Conservation (phyloP, 1,140 invertebrate genomes). For the Zelostemma sp. region DNA sequence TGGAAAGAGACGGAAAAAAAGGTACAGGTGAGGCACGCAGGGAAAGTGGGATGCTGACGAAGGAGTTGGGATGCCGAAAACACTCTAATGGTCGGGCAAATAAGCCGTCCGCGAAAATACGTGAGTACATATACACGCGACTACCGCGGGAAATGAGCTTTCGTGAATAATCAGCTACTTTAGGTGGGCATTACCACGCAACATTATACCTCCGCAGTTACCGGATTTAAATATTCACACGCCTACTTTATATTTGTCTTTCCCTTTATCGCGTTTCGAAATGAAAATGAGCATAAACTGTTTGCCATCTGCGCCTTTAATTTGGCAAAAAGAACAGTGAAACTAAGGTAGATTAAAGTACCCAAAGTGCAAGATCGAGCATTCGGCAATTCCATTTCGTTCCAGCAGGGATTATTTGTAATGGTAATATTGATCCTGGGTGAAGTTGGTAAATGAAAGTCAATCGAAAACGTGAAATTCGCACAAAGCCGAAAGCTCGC, state of each 20-base stretch:
- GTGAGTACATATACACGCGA: constrained; percentile 5
- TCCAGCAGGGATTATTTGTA: too few relatives aligned
- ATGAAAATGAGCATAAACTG: not conserved
- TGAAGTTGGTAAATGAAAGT: constrained; percentile 19
- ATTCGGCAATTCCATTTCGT: too few relatives aligned
- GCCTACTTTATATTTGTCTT: not conserved
- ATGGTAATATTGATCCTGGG: constrained; percentile 11
- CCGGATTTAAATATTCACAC: not conserved
- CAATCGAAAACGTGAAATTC: constrained; percentile 24
- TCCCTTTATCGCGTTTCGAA: not conserved
- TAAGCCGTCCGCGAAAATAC: constrained; percentile 33
- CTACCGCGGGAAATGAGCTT: constrained; percentile 16
- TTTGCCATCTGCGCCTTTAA: too few relatives aligned
- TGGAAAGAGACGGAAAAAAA: constrained; percentile 18
- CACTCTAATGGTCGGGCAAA: constrained; percentile 48
- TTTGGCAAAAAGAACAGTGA: too few relatives aligned
- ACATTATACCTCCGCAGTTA: not conserved
- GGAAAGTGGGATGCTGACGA: constrained; percentile 8
- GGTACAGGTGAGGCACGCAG: constrained; percentile 12
- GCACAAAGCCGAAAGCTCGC: not conserved
- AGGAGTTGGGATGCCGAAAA: constrained; percentile 37
- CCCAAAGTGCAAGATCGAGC: too few relatives aligned
- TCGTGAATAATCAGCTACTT: constrained; percentile 10
- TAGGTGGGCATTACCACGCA: not conserved
- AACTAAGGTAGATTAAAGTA: too few relatives aligned